Conservation (phyloP, 2,113 vertebrate genomes). For the Litocranius walleri region DNA sequence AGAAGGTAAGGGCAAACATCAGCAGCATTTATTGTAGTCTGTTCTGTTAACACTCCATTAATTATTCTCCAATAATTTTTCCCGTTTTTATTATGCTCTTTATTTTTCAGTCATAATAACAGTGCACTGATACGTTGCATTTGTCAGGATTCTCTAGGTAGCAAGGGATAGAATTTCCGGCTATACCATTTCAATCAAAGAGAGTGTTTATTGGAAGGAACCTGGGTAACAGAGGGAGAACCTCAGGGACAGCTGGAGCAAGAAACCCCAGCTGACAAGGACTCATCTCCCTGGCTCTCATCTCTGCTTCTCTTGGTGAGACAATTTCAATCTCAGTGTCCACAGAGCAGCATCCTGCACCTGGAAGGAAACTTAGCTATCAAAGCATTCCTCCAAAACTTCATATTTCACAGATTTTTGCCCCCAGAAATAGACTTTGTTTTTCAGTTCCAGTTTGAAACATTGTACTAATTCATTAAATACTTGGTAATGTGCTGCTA, state of each 20-base stretch:
- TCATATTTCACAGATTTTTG: not conserved
- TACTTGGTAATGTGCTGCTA: not conserved
- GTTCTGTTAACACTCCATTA: not conserved
- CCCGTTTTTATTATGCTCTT: not conserved
- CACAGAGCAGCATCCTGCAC: not conserved
- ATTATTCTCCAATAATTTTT: not conserved
- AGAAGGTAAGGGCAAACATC: not conserved
- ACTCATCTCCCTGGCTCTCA: not conserved
- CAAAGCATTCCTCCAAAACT: not conserved
- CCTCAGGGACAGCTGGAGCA: not conserved
- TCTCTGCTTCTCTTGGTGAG: not conserved
- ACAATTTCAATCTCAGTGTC: not conserved
- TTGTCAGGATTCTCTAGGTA: not conserved
- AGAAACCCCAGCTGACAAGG: not conserved
- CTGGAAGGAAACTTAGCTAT: not conserved
- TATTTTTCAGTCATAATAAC: not conserved
- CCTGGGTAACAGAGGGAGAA: not conserved
- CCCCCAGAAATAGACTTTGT: not conserved
- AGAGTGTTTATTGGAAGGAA: not conserved
- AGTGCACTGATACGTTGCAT: not conserved
- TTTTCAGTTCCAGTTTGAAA: conserved; percentile 13
- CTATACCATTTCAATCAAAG: not conserved
- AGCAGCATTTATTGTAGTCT: not conserved
- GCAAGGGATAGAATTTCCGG: not conserved
- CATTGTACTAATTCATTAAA: not conserved